A percentile compares a stretch with the other conserved stretches of the same genome.
Conservation (phyloP, 2,888 invertebrate genomes). For the Ochropacha duplaris region DNA sequence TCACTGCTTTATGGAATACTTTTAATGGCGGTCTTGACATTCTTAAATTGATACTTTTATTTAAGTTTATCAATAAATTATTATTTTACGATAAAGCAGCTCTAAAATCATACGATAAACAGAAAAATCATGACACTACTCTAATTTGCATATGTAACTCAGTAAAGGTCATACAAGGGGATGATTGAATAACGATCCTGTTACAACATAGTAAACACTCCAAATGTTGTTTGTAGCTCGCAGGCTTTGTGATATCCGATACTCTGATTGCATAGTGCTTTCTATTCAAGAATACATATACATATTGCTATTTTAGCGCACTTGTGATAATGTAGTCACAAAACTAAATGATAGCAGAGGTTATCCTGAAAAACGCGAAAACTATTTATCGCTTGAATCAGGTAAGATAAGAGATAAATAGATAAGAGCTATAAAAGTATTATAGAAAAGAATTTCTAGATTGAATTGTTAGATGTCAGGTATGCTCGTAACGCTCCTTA, state of each 20-base stretch:
- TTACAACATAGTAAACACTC: neutral
- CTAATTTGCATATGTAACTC: too few species aligned
- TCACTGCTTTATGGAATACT: too few species aligned
- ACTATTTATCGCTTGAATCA: neutral
- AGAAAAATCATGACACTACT: too few species aligned
- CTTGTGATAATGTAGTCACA: neutral
- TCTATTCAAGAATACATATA: neutral
- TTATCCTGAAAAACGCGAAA: neutral
- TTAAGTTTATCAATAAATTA: too few species aligned
- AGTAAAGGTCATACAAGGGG: neutral
- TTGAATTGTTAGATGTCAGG: conserved; percentile 8
- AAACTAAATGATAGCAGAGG: neutral
- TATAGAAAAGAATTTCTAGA: neutral
- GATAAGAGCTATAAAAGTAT: neutral
- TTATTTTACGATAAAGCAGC: too few species aligned
- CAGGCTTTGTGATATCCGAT: neutral
- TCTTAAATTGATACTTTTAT: too few species aligned
- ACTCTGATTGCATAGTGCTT: neutral
- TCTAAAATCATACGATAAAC: too few species aligned
- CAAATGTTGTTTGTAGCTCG: neutral
- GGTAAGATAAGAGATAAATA: too few species aligned
- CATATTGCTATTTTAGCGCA: neutral
- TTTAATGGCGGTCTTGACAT: too few species aligned
- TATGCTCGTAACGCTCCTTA: conserved; percentile 10
- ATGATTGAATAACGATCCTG: neutral